Evolutionary conservation across 2,113 vertebrate genomes (phyloP), one percentile per base, ranked within the genome.

Genomic region (Apeltes quadracus): DNA sequence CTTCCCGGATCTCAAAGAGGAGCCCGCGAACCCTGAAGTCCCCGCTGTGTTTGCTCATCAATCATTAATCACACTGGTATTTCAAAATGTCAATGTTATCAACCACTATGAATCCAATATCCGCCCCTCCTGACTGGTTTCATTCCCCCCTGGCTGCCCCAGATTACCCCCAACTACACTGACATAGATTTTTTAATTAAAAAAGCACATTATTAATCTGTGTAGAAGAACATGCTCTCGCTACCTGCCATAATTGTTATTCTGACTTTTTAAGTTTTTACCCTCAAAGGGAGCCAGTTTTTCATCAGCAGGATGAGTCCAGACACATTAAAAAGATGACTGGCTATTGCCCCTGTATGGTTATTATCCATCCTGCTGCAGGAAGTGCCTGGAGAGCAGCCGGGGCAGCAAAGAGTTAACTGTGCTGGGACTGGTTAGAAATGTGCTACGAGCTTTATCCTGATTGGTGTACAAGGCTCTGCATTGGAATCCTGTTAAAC

Each of bases 401-500:
- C 2, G 62, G 44, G 83, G 46, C 76, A 79, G 68, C 85, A 82
- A 85, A 81, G 80, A 48, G 88, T 88, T 86, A 86, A 87, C 83
- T 51, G 84, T 15, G 34, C 75, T 13, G 69, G 77, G 77, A 78
- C 85, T 74, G 86, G 81, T 83, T 84, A 73, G 86, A 58, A 82
- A 84, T 79, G 39, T 59, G 62, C 73, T 86, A 76, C 72, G 25
- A 84, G 87, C 86, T 85, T 88, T 86, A 75, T 79, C 83, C 84
- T 88, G 87, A 89, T 91, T 90, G 87, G 90, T 84, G 87, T 63
- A 56, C 55, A 29, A 18, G 77, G 75, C 87, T 87, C 90, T 88
- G 90, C 88, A 89, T 88, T 82, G 90, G 87, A 82, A 88, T 91
- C 85, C 83, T 82, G 85, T 90, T 88, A 61, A 88, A 90, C 79